Percentiles rank a stretch among this genome's conserved stretches.
Conservation (phyloP, 2,888 invertebrate species). For the Pyralis farinalis region DNA sequence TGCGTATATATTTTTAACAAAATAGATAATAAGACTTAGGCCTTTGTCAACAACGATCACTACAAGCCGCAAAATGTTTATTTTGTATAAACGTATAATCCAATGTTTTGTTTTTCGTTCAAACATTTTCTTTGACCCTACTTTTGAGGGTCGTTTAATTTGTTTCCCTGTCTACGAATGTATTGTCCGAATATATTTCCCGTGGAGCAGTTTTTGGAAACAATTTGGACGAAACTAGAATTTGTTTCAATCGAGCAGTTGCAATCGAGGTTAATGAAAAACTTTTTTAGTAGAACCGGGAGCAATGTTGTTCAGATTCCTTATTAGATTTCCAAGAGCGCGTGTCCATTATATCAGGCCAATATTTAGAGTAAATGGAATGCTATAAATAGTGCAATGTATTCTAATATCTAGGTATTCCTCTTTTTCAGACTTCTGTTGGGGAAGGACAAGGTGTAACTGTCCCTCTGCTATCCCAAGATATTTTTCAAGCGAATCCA, state of each 20-base stretch:
- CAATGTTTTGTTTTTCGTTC: slow-evolving; percentile 16
- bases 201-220: slow-evolving; percentile 11
- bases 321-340: neutral
- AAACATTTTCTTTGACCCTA: slow-evolving; percentile 22
- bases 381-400: too few relatives aligned
- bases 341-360: too few relatives aligned
- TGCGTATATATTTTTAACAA: too few relatives aligned
- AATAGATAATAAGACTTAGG: too few relatives aligned
- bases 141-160: slow-evolving; percentile 23
- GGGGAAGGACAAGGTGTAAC: too few relatives aligned
- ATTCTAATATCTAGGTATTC: too few relatives aligned
- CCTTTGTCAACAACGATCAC: too few relatives aligned
- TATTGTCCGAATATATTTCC: slow-evolving; percentile 15
- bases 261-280: slow-evolving; percentile 20
- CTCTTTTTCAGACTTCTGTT: too few relatives aligned
- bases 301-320: slow-evolving; percentile 1
- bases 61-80: too few relatives aligned
- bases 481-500: too few relatives aligned
- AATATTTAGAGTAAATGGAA: too few relatives aligned
- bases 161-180: slow-evolving; percentile 21
- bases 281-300: slow-evolving; percentile 12
- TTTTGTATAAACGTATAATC: neutral
- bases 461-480: too few relatives aligned
- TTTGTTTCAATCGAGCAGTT: slow-evolving; percentile 16
- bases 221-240: slow-evolving; percentile 18